Base-by-base conservation (phyloP, 2,113 vertebrate species). In the Corydoras maculifer region DNA sequence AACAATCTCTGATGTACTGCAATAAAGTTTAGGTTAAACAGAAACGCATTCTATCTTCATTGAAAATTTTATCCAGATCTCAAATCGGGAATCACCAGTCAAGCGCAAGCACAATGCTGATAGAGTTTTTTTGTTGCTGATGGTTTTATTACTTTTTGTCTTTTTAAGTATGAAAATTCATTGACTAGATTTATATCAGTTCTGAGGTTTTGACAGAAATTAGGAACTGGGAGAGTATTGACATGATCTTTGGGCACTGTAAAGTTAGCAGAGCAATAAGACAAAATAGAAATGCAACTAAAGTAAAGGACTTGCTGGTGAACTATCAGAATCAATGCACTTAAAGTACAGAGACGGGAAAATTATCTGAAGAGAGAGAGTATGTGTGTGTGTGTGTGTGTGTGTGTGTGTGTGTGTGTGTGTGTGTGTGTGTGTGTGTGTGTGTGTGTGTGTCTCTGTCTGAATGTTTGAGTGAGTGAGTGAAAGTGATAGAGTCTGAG, bases 221-320 rank as follows among this genome's bases (percentile, higher is more conserved):
- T 57, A 64, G 35, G 53, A 72, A 29, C 32, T 53, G 14, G 15
- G 48, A 25, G 60, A 29, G 15, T 9, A 29, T 6, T 43, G 55
- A 30, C 2, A 49, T 55, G 10, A 43, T 43, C 35, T 5, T 8
- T 5, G 7, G 35, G 35, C 35, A 43, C 35, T 8, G 7, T 43
- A 43, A 4, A 2, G 18, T 25, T 25, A 43, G 35, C 35, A 43
- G 35, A 43, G 35, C 4, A 43, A 43, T 5, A 63, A 61, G 51
- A 65, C 25, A 50, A 68, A 60, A 58, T 63, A 48, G 66, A 73
- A n/a, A n/a, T 53, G 12, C 12, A 68, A 51, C 67, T 49, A 61
- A 30, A 58, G 58, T 62, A 25, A 69, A 64, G 48, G 68, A 75
- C 54, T 18, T 35, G 29, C 13, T 29, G 31, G 35, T 62, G 13